Percentiles rank a stretch among this genome's conserved stretches.
phyloP scores from a whole-genome alignment of 1,140 invertebrate genomes.

The Oryzaephilus surinamensis region DNA sequence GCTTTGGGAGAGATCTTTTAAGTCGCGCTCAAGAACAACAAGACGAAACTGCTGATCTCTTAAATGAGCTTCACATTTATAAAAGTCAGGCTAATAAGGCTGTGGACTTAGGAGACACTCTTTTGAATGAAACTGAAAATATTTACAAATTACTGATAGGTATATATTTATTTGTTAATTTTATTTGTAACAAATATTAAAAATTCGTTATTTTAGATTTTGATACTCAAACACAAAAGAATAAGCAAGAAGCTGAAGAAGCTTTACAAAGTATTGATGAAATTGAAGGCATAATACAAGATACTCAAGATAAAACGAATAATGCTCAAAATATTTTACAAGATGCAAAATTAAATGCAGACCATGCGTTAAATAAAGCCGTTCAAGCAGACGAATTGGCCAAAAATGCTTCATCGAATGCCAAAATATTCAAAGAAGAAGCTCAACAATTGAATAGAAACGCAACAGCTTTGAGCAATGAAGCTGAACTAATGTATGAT shows the following conservation, averaged over 20 bases:
- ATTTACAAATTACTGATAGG: conserved; percentile 75
- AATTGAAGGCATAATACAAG: conserved; percentile 43
- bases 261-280: conserved; percentile 48
- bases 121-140: conserved; percentile 73
- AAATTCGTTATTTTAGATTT: conserved; percentile 57
- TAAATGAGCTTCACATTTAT: conserved; percentile 59
- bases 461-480: conserved; percentile 61
- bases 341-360: conserved; percentile 68
- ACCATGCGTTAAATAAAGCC: conserved; percentile 62
- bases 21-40: conserved; percentile 45
- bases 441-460: conserved; percentile 65
- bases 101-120: conserved; percentile 71
- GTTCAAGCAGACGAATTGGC: conserved; percentile 60
- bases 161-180: conserved; percentile 35
- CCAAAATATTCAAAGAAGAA: conserved; percentile 62
- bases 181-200: not conserved
- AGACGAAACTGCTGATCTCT: conserved; percentile 49
- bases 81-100: conserved; percentile 68
- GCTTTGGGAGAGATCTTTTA: conserved; percentile 41
- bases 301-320: conserved; percentile 49
- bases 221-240: conserved; percentile 76
- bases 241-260: conserved; percentile 53
- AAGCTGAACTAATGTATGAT: conserved; percentile 61
- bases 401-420: conserved; percentile 62
- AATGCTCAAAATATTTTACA: conserved; percentile 61